Conservation (phyloP, 2,888 invertebrate species). For the Bugula neritina region DNA sequence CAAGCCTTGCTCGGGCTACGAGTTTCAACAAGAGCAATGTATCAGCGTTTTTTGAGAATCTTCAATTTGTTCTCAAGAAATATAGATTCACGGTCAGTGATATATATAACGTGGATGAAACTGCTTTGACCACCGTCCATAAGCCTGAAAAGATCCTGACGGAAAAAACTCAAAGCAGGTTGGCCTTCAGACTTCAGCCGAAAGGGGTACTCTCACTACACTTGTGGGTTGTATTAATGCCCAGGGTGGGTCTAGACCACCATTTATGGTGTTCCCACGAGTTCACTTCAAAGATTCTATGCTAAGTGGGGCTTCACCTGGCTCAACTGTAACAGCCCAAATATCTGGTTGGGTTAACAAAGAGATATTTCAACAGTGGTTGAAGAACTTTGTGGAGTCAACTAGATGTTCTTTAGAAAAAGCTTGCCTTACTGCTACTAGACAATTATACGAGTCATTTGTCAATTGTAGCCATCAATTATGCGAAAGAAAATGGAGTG, state of each 20-base stretch:
- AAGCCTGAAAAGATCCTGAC: slow-evolving; percentile 28
- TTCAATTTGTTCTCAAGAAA: not conserved
- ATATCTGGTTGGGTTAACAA: slow-evolving; percentile 31
- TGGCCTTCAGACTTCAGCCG: slow-evolving; percentile 26
- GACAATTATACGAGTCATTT: not conserved
- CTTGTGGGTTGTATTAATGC: slow-evolving; percentile 14
- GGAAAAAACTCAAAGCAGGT: slow-evolving; percentile 26
- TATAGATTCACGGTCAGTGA: slow-evolving; percentile 26
- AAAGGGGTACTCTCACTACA: slow-evolving; percentile 27
- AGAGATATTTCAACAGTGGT: not conserved
- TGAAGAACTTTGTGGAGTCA: not conserved
- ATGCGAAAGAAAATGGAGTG: not conserved
- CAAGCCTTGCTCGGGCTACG: not conserved
- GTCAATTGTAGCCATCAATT: not conserved
- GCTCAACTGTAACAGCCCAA: slow-evolving; percentile 26
- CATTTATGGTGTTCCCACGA: not conserved
- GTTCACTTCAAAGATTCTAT: slow-evolving; percentile 7
- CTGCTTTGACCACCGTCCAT: slow-evolving; percentile 28
- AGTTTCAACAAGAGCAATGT: not conserved
- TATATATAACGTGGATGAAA: slow-evolving; percentile 28
- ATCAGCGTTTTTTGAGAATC: not conserved
- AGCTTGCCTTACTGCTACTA: not conserved
- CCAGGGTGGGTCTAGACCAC: not conserved
- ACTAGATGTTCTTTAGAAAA: slow-evolving; percentile 7
- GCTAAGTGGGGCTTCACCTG: slow-evolving; percentile 26